phyloP scores from a whole-genome alignment of 2,888 invertebrate species.

The Agonopterix subpropinquella region DNA sequence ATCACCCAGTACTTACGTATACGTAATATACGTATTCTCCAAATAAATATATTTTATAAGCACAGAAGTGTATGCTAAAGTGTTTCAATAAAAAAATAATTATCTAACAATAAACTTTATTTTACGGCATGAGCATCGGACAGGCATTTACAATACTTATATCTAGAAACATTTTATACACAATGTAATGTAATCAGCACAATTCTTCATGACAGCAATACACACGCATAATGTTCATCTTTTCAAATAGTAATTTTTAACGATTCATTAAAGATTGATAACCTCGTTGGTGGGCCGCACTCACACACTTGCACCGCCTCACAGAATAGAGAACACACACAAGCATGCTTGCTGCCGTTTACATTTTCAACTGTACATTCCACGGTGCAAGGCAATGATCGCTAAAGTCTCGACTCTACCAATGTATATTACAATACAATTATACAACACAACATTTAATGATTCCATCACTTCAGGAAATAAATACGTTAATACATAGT shows the following conservation, averaged over 20 bases:
- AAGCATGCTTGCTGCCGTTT: conserved; percentile 8
- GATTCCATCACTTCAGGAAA: too few relatives aligned
- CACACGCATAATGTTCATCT: conserved; percentile 35
- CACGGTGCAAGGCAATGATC: conserved; percentile 16
- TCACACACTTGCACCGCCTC: conserved; percentile 27
- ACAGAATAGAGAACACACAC: conserved; percentile 23
- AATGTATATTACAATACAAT: conserved; percentile 1
- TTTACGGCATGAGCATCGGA: too few relatives aligned
- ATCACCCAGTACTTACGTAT: too few relatives aligned
- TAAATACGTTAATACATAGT: too few relatives aligned
- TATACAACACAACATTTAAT: not conserved
- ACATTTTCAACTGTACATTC: conserved; percentile 30
- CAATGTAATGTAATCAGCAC: too few relatives aligned
- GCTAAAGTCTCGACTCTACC: not conserved
- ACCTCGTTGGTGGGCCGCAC: conserved; percentile 52
- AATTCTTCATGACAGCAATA: not conserved
- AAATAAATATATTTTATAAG: too few relatives aligned
- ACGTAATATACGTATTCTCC: too few relatives aligned
- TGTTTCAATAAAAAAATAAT: too few relatives aligned
- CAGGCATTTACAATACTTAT: too few relatives aligned
- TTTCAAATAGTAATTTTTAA: conserved; percentile 40
- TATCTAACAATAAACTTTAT: too few relatives aligned
- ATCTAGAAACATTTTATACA: too few relatives aligned
- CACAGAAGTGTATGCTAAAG: too few relatives aligned
- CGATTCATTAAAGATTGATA: conserved; percentile 60